A percentile compares a stretch with the other conserved stretches of the same genome.
These are phyloP conservation scores for Bucco capensis DNA, from an alignment of 2,113 vertebrate genomes.

Conservation along the genomic window DNA sequence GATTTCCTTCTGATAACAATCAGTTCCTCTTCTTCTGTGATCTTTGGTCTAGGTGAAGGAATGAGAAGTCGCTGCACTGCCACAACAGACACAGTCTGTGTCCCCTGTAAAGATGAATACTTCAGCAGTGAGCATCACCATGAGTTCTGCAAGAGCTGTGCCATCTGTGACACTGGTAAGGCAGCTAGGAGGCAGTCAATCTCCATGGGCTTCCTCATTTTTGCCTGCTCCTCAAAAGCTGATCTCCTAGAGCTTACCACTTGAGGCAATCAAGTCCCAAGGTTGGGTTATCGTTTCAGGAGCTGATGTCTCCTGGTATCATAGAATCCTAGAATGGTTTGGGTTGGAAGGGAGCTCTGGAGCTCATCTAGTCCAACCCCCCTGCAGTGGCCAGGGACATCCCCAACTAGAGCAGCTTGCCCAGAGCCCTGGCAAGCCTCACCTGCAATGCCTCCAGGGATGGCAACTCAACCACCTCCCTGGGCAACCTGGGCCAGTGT, in stretches of 20 bases:
- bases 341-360: too few relatives aligned
- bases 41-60: conserved; percentile 32
- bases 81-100: not conserved
- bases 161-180: conserved; percentile 63
- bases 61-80: conserved; percentile 45
- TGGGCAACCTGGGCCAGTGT: too few relatives aligned
- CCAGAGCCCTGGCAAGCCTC: too few relatives aligned
- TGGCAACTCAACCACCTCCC: too few relatives aligned
- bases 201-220: not conserved
- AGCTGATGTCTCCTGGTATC: not conserved
- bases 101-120: not conserved
- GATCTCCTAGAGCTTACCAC: not conserved
- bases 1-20: not conserved
- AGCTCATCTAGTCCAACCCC: too few relatives aligned
- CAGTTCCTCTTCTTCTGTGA: not conserved
- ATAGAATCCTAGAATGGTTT: too few relatives aligned
- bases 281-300: not conserved
- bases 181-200: not conserved
- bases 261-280: not conserved
- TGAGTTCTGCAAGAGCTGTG: conserved; percentile 54
- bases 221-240: not conserved
- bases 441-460: too few relatives aligned
- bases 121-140: conserved; percentile 37
- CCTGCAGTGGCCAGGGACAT: too few relatives aligned
- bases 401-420: too few relatives aligned